Conservation (phyloP, 2,888 invertebrate genomes). For the Catocala fraxini region DNA sequence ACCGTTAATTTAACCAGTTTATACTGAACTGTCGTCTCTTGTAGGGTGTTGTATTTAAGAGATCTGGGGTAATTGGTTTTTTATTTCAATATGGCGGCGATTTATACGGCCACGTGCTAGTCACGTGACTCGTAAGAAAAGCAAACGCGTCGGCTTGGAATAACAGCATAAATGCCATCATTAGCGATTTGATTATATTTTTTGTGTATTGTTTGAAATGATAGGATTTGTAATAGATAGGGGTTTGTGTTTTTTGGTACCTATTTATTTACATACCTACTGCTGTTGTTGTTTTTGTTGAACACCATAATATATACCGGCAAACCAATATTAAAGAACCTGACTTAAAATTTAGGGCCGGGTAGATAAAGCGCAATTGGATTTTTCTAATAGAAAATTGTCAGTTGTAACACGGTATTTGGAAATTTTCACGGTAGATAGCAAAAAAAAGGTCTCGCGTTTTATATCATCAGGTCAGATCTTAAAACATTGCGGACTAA, state of each 20-base stretch:
- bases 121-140: slow-evolving; percentile 79
- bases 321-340: too few species aligned
- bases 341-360: too few species aligned
- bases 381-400: too few species aligned
- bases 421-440: too few species aligned
- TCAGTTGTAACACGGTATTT: too few species aligned
- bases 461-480: too few species aligned
- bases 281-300: neutral
- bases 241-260: slow-evolving; percentile 54
- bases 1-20: slow-evolving; percentile 62
- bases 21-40: slow-evolving; percentile 16
- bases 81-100: slow-evolving; percentile 70
- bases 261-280: slow-evolving; percentile 7
- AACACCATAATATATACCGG: too few species aligned
- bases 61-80: slow-evolving; percentile 54
- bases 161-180: slow-evolving; percentile 83
- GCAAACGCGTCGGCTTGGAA: slow-evolving; percentile 82
- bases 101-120: slow-evolving; percentile 70
- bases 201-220: slow-evolving; percentile 69
- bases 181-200: slow-evolving; percentile 80
- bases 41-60: neutral
- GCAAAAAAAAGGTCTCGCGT: too few species aligned
- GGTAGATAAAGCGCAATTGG: too few species aligned
- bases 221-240: slow-evolving; percentile 80
- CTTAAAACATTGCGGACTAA: too few species aligned